Evolutionary conservation across 2,113 vertebrate species (phyloP).

Genomic region (Ctenodactylus gundi): DNA sequence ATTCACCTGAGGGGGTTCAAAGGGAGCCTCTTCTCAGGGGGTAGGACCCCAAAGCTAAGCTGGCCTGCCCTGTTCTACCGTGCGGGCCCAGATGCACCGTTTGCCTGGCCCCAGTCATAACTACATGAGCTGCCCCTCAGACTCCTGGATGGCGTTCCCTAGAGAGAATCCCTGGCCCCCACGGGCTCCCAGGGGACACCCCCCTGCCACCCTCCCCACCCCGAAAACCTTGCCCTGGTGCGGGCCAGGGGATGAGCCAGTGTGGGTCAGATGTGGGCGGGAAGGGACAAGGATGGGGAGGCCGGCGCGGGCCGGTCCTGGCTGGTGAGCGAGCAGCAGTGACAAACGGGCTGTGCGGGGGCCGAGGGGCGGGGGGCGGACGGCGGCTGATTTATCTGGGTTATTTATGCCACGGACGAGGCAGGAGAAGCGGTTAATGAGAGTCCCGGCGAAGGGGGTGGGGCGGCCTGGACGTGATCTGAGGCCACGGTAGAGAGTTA

Average conservation of each 20-base stretch:
- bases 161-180: background rate
- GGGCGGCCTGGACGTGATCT: constrained; percentile 72
- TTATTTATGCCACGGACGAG: constrained; percentile 80
- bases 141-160: background rate
- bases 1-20: background rate
- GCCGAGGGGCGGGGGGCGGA: constrained; percentile 75
- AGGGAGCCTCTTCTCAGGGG: background rate
- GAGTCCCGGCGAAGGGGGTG: constrained; percentile 72
- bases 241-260: constrained; percentile 1
- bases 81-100: background rate
- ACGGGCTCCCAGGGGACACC: background rate
- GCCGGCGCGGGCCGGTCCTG: constrained; percentile 49
- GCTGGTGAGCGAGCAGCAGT: constrained; percentile 67
- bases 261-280: constrained; percentile 45
- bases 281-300: constrained; percentile 51
- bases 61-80: background rate
- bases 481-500: constrained; percentile 68
- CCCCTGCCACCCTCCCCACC: background rate
- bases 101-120: background rate
- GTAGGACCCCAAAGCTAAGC: background rate
- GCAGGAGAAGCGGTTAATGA: constrained; percentile 81
- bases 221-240: background rate
- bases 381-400: constrained; percentile 81
- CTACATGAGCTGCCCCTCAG: background rate
- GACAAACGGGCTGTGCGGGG: constrained; percentile 80